Base-by-base conservation (phyloP, 2,888 invertebrate species). In the Muschampia plurimacula region DNA sequence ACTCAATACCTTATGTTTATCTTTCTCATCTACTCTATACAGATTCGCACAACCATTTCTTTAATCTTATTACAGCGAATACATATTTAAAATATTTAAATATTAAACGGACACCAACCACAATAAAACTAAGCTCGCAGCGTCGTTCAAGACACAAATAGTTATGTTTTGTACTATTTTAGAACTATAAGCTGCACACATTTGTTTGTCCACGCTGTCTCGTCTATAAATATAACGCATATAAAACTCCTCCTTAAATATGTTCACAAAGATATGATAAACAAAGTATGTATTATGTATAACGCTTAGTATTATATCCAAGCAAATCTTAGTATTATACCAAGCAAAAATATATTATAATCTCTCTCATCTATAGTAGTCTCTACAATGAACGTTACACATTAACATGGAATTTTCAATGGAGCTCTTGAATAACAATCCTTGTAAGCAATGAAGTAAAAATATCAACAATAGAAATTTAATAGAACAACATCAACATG, bases 141-240 rank as follows among this genome's bases (percentile, higher is more conserved):
- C 81, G 79, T 89, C 89, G 77, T 86, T 89, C 70, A 82, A 87
- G 75, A 70, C 49, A 76, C 84, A 86, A 76, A 83, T 60, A 75
- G 74, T 73, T 69, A 86, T 73, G 78, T 82, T 83, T 77, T 83
- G 82, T 75, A 77, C 74, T 64, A 84, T 76, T 80, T 77, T 74
- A 69, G 74, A 68, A 68, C 72, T 67, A 66, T 52, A 41, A 62
- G 73, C 63, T 36, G 55, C 22, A 52, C 70, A 70, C 74, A 70
- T 70, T 69, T 67, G 68, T 60, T 75, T 69, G 59, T 39, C 69
- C 36, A 49, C 22, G 64, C 2, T 46, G 32, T 52, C 9, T 63
- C 36, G 28, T 68, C 76, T 73, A 73, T 67, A 76, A 76, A 76
- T 72, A 74, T 44, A 65, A 68, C 6, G 52, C 12, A 49, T 46